Base-by-base conservation (phyloP, 2,113 vertebrate genomes). In the Caranx melampygus region DNA sequence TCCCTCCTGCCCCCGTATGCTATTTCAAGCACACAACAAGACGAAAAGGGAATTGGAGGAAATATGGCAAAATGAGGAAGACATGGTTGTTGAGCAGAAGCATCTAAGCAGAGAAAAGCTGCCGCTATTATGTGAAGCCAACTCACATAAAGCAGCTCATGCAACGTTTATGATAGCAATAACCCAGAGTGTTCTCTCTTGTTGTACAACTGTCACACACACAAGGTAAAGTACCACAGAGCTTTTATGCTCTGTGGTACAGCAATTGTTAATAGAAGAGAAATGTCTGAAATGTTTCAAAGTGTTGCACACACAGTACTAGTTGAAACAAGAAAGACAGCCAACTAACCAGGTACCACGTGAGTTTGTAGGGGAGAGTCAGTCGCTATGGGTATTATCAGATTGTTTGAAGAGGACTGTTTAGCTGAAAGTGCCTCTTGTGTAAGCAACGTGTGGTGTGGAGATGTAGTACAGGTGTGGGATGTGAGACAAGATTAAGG, bases 51-150 rank as follows among this genome's bases (percentile, higher is more conserved):
- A 78, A 84, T 74, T 67, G 61, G 59, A 80, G 74, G 74, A 80
- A 91, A 83, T 42, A 42, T 15, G 67, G 57, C 34, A 77, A 88
- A 87, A 79, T 78, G 85, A 75, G 80, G 81, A 84, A 87, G 78
- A 79, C 68, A 45, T 31, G 21, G 54, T 81, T 75, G 73, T 76
- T 76, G 78, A 79, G 47, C 68, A 66, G 57, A 61, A 52, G 58
- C 52, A 81, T 76, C 15, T 47, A 45, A 58, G 49, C 78, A 47
- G 33, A 63, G 47, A 74, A 37, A 83, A 64, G 62, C 76, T 52
- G 49, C 66, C 44, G 45, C 49, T 54, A 33, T 79, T 60, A 57
- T 34, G 61, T 55, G 52, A 65, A 49, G 44, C 45, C 65, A 61
- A 44, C 40, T 75, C 69, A 37, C 74, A 58, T 42, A 40, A 62